Base-by-base conservation (phyloP, 1,140 invertebrate genomes). In the Atta cephalotes region DNA sequence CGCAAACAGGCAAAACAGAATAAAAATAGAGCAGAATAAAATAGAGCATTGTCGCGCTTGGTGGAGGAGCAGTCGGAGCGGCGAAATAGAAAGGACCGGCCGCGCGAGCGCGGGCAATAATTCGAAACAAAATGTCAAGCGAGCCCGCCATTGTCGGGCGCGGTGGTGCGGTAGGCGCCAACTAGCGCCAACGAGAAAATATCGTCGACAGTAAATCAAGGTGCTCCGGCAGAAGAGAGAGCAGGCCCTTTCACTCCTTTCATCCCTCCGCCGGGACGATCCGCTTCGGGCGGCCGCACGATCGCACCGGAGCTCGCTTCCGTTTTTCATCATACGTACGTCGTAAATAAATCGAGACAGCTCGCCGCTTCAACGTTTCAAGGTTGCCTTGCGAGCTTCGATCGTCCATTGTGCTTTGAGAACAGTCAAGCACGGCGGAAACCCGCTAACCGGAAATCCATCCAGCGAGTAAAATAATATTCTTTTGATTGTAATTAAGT, bases 141-240 rank as follows among this genome's bases (percentile, higher is more conserved):
- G 93, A 87, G 78, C 89, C 89, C 80, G 89, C 94, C 92, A 94
- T 94, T 94, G 94, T 94, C 94, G 92, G 90, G 92, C 87, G 92
- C 87, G 89, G 92, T 93, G 92, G 92, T 90, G 89, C 90, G 92
- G 93, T 93, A 93, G 93, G 93, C 93, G 91, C 92, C 92, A 93
- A 93, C 93, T 90, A 92, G 87, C 90, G 89, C 89, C 93, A 91
- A 93, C 94, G 93, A 94, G 89, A 88, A 90, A 94, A 94, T 94
- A 94, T 94, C 94, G 91, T 89, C 92, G 89, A 90, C 94, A 92
- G 93, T 94, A 94, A 94, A 94, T 94, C 94, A 94, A 93, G 93
- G 92, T 93, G 92, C 88, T 88, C 86, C 80, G 51, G 87, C 90
- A 93, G 92, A 93, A 92, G 92, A 93, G 89, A 60, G 87, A 58